phyloP scores from a whole-genome alignment of 1,140 invertebrate species.

The Macrobrachium nipponense region DNA sequence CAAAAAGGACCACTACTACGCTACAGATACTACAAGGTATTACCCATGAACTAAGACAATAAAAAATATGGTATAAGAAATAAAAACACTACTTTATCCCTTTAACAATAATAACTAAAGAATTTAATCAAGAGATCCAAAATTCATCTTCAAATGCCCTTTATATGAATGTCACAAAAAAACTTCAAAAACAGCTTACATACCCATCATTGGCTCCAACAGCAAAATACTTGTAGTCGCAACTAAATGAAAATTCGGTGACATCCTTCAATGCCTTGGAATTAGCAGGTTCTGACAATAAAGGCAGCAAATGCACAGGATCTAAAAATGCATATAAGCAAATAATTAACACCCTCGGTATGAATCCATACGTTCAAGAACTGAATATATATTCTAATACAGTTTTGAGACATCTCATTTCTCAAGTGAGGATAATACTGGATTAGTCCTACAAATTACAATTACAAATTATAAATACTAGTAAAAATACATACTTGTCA shows the following conservation, averaged over 20 bases:
- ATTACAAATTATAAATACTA: too few relatives aligned
- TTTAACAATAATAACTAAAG: background rate
- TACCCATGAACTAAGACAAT: too few relatives aligned
- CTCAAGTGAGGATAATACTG: too few relatives aligned
- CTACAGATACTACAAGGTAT: too few relatives aligned
- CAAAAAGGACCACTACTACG: too few relatives aligned
- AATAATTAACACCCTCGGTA: background rate
- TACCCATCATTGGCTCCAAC: slow-evolving; percentile 57
- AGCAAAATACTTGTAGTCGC: slow-evolving; percentile 54
- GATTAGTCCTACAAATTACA: too few relatives aligned
- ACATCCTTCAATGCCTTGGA: slow-evolving; percentile 31
- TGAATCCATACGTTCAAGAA: background rate
- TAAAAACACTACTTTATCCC: background rate
- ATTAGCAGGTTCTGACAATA: slow-evolving; percentile 9
- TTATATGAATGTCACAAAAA: too few relatives aligned
- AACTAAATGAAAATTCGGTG: slow-evolving; percentile 58
- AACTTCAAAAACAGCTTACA: background rate
- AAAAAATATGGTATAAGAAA: too few relatives aligned
- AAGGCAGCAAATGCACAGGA: slow-evolving; percentile 26
- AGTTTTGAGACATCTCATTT: too few relatives aligned
- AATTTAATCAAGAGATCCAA: too few relatives aligned
- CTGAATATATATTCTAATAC: too few relatives aligned
- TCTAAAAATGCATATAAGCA: slow-evolving; percentile 26
- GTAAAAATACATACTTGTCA: slow-evolving; percentile 31
- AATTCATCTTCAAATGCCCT: too few relatives aligned